Evolutionary conservation across 1,140 invertebrate genomes (phyloP), one percentile per base, ranked within the genome.

Genomic region (Luehdorfia chinensis): DNA sequence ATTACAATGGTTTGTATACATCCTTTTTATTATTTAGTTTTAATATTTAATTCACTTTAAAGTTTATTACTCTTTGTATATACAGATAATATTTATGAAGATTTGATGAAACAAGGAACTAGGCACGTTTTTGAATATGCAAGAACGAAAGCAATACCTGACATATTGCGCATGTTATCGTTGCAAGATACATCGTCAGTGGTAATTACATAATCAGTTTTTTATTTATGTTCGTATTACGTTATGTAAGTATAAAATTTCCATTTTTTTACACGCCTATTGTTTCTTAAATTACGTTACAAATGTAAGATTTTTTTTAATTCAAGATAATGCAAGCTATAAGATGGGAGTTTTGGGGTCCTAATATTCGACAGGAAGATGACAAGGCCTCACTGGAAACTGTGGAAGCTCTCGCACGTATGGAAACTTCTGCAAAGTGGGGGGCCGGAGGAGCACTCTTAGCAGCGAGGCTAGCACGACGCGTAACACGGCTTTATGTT

Each of bases 381-480:
- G 60, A 59, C 43, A 64, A 71, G 55, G 72, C 57, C 41, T 49
- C 64, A 58, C 21, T 52, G 64, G 59, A 69, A 9, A 55, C 81
- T 6, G 28, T 87, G 4, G 73, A 88, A 58, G 66, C 70, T 23
- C 51, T 88, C 1, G 77, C 76, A 55, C 50, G 68, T 14, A 60
- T 87, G 34, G 79, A 87, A 46, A 76, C 75, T 18, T 75, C 86
- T 16, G 69, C 76, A 4, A 84, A 77, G 51, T 87, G 85, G 68
- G 87, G 77, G 41, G 75, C 83, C 3, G 87, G 87, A 12, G 73
- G 75, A 36, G 75, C 73, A 1, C 61, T 87, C 18, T 30, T 89
- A 11, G 78, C 84, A 11, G 69, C 79, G 9, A 75, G 75, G 30
- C 47, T 88, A 21, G 75, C 78, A 4, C 63, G 80, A 2, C 63